Conservation (phyloP, 1,140 invertebrate species). For the Pseudomyrmex pallidus region DNA sequence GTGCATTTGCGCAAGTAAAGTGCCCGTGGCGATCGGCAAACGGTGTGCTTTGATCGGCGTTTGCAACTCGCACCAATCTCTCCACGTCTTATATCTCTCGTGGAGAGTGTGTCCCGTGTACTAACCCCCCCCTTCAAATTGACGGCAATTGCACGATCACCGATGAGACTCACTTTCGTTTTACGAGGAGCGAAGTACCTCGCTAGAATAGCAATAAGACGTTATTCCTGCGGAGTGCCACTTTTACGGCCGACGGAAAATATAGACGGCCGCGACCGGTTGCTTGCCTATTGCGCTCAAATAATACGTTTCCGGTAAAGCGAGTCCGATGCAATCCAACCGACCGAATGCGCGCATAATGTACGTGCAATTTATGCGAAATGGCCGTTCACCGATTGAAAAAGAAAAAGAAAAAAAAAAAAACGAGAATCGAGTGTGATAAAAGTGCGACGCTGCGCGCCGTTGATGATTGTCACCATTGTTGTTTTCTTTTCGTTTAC, state of each 20-base stretch:
- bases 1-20: conserved; percentile 37
- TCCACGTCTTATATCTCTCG: not conserved
- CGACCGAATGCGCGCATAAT: conserved; percentile 21
- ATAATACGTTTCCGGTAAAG: conserved; percentile 53
- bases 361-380: conserved; percentile 32
- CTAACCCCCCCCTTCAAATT: conserved; percentile 12
- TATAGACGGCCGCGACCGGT: conserved; percentile 25
- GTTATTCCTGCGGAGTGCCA: conserved; percentile 49
- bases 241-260: conserved; percentile 52
- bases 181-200: conserved; percentile 67
- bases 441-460: not conserved
- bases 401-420: not conserved
- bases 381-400: not conserved
- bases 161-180: conserved; percentile 61
- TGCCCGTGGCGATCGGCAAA: conserved; percentile 22
- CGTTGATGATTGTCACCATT: conserved; percentile 7
- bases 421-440: not conserved
- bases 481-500: not conserved
- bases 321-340: not conserved
- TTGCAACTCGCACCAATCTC: conserved; percentile 38
- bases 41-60: conserved; percentile 51
- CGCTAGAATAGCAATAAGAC: conserved; percentile 56
- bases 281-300: conserved; percentile 31
- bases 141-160: conserved; percentile 50
- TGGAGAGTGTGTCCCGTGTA: not conserved